Evolutionary conservation across 2,888 invertebrate species (phyloP).

Genomic region (Hypsopygia costalis): DNA sequence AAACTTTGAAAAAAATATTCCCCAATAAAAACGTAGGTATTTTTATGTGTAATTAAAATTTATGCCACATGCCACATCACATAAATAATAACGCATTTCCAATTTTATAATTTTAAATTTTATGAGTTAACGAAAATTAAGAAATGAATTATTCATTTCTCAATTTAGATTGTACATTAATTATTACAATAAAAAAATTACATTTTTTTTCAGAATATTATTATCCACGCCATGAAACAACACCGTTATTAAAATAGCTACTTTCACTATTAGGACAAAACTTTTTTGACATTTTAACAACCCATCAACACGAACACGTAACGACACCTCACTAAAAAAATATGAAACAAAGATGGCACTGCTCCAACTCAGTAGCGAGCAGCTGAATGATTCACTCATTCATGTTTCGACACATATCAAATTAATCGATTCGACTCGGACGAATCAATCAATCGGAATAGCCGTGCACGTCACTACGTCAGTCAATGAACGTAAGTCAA

Average conservation of each 20-base stretch:
- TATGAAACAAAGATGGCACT: conserved; percentile 21
- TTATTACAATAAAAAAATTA: too few species aligned
- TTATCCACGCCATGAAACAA: too few species aligned
- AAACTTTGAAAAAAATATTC: too few species aligned
- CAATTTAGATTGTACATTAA: too few species aligned
- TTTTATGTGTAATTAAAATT: too few species aligned
- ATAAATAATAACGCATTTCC: too few species aligned
- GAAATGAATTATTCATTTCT: too few species aligned
- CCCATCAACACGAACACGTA: conserved; percentile 10
- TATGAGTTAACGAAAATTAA: too few species aligned
- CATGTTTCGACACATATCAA: conserved; percentile 8
- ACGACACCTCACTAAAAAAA: conserved; percentile 13
- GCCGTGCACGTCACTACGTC: conserved; percentile 6
- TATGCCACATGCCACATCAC: too few species aligned
- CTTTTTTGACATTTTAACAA: conserved; percentile 5
- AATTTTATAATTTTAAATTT: too few species aligned
- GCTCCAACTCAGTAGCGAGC: conserved; percentile 15
- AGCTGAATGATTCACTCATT: conserved; percentile 5
- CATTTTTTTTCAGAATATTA: too few species aligned
- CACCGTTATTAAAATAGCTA: background rate
- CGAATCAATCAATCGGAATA: conserved; percentile 7
- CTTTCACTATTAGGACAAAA: background rate
- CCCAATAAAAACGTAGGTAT: too few species aligned
- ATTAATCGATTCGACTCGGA: conserved; percentile 7
- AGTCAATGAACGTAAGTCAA: conserved; percentile 2